phyloP scores from a whole-genome alignment of 2,113 vertebrate species.

The Oreocharis arfaki region DNA sequence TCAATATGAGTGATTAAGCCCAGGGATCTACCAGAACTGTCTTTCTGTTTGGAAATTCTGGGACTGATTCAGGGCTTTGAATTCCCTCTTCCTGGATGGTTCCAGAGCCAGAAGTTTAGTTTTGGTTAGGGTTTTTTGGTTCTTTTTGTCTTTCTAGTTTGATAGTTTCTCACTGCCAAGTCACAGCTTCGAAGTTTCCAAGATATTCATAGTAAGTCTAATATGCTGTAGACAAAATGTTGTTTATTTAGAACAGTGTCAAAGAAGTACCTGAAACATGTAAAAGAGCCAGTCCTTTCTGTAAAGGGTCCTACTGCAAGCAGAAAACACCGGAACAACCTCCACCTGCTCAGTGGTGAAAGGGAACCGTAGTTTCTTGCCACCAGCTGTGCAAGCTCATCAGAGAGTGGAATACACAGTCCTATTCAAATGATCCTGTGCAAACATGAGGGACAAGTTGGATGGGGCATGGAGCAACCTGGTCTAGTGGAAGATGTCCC shows the following conservation, averaged over 20 bases:
- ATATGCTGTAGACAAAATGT: not conserved
- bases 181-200: not conserved
- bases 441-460: not conserved
- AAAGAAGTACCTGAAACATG: not conserved
- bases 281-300: not conserved
- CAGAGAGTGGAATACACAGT: not conserved
- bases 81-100: not conserved
- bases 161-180: not conserved
- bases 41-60: not conserved
- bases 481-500: not conserved
- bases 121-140: not conserved
- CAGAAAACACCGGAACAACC: not conserved
- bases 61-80: not conserved
- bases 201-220: not conserved
- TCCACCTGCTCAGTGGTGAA: not conserved
- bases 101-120: not conserved
- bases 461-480: not conserved
- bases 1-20: not conserved
- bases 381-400: fast-evolving
- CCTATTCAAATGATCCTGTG: not conserved
- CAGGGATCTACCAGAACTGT: not conserved
- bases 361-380: not conserved
- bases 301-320: not conserved
- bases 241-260: not conserved
- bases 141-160: not conserved